Percentiles rank a stretch among this genome's conserved stretches.
Evolutionary conservation across 2,797 vertebrate species (phyloP).

Genomic region (Acipenser transmontanus): DNA sequence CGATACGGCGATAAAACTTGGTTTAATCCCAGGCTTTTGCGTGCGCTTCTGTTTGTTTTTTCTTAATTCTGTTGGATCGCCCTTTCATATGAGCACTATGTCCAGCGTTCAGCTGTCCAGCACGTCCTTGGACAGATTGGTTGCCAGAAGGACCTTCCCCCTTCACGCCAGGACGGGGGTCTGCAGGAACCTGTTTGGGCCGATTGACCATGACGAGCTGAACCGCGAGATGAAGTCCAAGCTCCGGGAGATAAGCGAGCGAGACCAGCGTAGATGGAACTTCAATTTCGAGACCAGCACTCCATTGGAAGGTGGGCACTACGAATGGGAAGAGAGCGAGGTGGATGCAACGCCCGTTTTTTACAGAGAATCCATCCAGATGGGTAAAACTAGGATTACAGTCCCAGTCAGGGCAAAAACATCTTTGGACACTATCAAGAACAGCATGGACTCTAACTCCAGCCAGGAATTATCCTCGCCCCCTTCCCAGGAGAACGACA

Average conservation of each 20-base stretch:
- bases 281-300: constrained; percentile 74
- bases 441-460: constrained; percentile 17
- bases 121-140: constrained; percentile 50
- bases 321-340: constrained; percentile 74
- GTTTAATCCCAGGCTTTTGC: constrained; percentile 12
- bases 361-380: constrained; percentile 57
- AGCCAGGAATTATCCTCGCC: not conserved
- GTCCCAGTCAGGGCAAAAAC: constrained; percentile 4
- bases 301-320: constrained; percentile 63
- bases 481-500: not conserved
- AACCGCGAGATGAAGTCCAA: constrained; percentile 59
- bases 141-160: constrained; percentile 37
- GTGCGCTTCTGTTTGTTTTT: not conserved
- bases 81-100: constrained; percentile 30
- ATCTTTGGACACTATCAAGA: not conserved
- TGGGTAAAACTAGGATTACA: constrained; percentile 32
- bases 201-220: constrained; percentile 77
- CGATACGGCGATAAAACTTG: constrained; percentile 16
- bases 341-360: constrained; percentile 51
- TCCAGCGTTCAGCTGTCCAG: constrained; percentile 46
- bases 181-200: constrained; percentile 79
- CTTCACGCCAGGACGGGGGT: constrained; percentile 50
- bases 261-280: constrained; percentile 79
- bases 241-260: constrained; percentile 64
- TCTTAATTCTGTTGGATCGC: constrained; percentile 9